Conservation (phyloP, 2,113 vertebrate species). For the Philantomba maxwellii region DNA sequence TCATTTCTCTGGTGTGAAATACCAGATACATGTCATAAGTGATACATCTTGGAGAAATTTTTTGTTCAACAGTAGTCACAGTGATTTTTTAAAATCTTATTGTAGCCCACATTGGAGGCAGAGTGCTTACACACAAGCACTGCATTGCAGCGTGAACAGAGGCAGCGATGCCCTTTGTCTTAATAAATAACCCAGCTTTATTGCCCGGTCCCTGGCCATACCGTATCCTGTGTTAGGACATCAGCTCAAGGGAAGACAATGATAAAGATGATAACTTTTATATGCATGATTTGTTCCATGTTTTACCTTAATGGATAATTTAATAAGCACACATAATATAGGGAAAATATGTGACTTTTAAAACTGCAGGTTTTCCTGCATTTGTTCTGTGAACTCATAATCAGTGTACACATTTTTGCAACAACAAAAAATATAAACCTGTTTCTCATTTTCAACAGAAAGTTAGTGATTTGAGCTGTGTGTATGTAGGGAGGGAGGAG, state of each 20-base stretch:
- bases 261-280: neutral
- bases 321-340: slow-evolving; percentile 8
- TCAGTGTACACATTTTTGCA: neutral
- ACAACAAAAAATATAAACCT: neutral
- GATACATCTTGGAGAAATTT: neutral
- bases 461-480: neutral
- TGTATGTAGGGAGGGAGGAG: neutral
- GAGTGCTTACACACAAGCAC: neutral
- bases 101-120: neutral
- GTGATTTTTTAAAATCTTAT: neutral
- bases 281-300: neutral
- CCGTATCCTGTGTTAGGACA: accelerated
- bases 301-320: slow-evolving; percentile 26
- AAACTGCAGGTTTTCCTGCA: neutral
- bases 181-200: neutral
- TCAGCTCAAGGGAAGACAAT: neutral
- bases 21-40: neutral
- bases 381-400: neutral
- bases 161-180: neutral
- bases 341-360: neutral
- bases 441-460: neutral
- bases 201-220: neutral
- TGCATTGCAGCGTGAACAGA: neutral
- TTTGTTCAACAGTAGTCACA: neutral
- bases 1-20: neutral